Evolutionary conservation across 2,113 vertebrate genomes (phyloP), one percentile per base, ranked within the genome.

Genomic region (Prunella himalayana): DNA sequence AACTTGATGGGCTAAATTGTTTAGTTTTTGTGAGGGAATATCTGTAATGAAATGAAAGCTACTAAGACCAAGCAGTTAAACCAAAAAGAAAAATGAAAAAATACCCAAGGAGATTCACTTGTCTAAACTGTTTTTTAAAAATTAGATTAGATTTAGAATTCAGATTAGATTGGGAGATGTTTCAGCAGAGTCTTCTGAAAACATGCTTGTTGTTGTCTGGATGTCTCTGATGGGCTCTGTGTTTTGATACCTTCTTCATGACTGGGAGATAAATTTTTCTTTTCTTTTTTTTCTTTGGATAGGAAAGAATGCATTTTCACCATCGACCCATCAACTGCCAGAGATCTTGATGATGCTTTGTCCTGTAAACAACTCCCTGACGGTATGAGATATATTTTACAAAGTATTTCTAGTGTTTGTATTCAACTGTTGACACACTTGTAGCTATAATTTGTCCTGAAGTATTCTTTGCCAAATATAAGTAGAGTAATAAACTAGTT

Each of bases 301-400:
- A 98, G 99, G 97, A 98, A 99, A 98, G 98, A 99, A 96, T 98
- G 98, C 88, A 97, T 99, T 98, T 99, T 99, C 98, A 99, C 98
- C 97, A 98, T 98, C 87, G 98, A 98, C 92, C 99, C 99, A 30
- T 98, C 98, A 92, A 97, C 97, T 82, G 99, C 99, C 95, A 99
- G 98, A 90, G 98, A 99, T 96, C 98, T 99, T 86, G 98, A 99
- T 96, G 98, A 99, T 70, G 98, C 98, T 85, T 98, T 98, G 72
- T 98, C 98, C 97, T 98, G 96, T 98, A 98, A 98, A 98, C 97
- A 96, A 61, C 98, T 99, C 82, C 97, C 98, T 97, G 98, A 99
- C 91, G 99, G 98, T 99, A 98, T 84, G 98, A 76, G 65, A 71
- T 65, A 72, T 76, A 75, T 93, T 88, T 91, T 84, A 82, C 72